Evolutionary conservation across 2,797 vertebrate genomes (phyloP).

Genomic region (Sebastes alutus): DNA sequence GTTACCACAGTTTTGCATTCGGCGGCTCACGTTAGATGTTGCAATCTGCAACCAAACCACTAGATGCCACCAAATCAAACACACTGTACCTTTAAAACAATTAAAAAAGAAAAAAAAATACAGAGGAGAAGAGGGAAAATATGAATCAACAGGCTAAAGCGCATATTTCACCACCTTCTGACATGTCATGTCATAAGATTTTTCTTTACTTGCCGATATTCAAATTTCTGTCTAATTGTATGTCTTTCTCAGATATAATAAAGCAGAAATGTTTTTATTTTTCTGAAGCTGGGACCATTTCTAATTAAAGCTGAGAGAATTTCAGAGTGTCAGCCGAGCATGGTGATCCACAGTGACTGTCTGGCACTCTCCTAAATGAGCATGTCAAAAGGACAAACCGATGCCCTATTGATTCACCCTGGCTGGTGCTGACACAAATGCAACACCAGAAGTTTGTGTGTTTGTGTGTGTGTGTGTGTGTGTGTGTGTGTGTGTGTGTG

Average conservation of each 20-base stretch:
- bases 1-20: too few species aligned
- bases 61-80: too few species aligned
- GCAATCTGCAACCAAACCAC: too few species aligned
- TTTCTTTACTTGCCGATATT: background rate
- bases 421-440: slow-evolving; percentile 36
- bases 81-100: background rate
- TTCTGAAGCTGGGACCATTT: background rate
- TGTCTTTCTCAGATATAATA: background rate
- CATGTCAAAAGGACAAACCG: slow-evolving; percentile 34
- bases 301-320: background rate
- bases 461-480: too few species aligned
- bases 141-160: background rate
- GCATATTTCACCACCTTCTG: background rate
- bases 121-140: background rate
- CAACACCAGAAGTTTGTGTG: slow-evolving; percentile 24
- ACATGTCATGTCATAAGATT: background rate
- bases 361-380: slow-evolving; percentile 26
- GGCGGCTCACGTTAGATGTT: too few species aligned
- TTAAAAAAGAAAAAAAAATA: background rate
- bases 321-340: background rate
- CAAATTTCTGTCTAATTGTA: background rate
- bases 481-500: background rate
- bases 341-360: background rate
- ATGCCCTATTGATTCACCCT: slow-evolving; percentile 45
- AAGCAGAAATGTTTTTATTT: background rate